Evolutionary conservation across 2,113 vertebrate species (phyloP).

Genomic region (Thamnaconus septentrionalis): DNA sequence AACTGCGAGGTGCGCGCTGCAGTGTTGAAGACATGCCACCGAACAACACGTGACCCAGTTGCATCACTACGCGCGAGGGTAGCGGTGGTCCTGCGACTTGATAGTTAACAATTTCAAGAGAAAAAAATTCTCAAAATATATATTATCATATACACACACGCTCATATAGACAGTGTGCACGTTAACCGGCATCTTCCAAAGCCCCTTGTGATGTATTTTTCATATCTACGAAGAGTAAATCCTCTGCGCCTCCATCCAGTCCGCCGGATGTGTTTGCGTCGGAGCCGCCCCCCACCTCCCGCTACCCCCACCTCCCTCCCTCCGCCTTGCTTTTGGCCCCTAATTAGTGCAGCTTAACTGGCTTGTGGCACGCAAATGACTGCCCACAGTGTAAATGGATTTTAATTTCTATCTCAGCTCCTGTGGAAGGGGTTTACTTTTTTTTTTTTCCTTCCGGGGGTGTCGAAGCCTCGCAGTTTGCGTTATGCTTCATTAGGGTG

Average conservation of each 20-base stretch:
- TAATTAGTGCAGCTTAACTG: slow-evolving; percentile 47
- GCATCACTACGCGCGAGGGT: too few relatives aligned
- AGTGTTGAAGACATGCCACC: too few relatives aligned
- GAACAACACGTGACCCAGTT: too few relatives aligned
- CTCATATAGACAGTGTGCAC: slow-evolving; percentile 1
- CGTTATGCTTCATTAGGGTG: slow-evolving; percentile 27
- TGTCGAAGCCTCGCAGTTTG: slow-evolving; percentile 8
- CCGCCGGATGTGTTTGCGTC: slow-evolving; percentile 29
- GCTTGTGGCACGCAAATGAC: slow-evolving; percentile 47
- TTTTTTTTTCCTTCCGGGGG: too few relatives aligned
- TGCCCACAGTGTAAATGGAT: slow-evolving; percentile 22
- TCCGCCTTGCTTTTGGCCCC: slow-evolving; percentile 20
- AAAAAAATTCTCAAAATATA: not conserved
- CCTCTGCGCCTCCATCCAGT: slow-evolving; percentile 47
- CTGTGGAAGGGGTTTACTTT: not conserved
- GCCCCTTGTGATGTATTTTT: slow-evolving; percentile 45
- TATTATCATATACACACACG: not conserved
- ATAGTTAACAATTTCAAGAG: too few relatives aligned
- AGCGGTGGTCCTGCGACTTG: too few relatives aligned
- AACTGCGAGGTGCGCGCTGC: too few relatives aligned
- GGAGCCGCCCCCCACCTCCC: slow-evolving; percentile 13
- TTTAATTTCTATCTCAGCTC: slow-evolving; percentile 36
- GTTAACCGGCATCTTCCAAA: slow-evolving; percentile 22
- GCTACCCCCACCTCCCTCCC: too few relatives aligned
- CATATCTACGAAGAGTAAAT: slow-evolving; percentile 48